Conservation (phyloP, 2,797 vertebrate genomes). For the Crypturellus tataupa region DNA sequence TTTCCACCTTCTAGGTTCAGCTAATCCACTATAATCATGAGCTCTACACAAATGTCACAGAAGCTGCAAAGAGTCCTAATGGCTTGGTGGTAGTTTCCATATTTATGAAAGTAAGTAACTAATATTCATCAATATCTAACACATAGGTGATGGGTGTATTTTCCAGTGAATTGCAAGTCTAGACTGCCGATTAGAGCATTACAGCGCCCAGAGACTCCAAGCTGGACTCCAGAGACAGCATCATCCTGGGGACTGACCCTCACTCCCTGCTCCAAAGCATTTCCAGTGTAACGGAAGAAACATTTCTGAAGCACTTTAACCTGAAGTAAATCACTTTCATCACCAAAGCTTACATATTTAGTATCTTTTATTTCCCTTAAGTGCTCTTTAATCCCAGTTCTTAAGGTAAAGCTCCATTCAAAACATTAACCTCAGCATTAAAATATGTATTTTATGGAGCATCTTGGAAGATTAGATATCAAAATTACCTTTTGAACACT, state of each 20-base stretch:
- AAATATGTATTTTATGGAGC: not conserved
- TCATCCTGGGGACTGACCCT: not conserved
- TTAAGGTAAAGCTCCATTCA: not conserved
- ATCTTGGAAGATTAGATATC: not conserved
- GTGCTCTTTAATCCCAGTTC: not conserved
- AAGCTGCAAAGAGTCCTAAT: conserved; percentile 98
- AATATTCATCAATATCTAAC: not conserved
- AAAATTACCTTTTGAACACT: not conserved
- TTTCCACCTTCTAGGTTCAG: conserved; percentile 87
- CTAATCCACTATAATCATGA: conserved; percentile 99
- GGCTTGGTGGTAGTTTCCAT: conserved; percentile 98
- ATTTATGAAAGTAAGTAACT: conserved; percentile 97
- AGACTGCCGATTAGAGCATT: not conserved
- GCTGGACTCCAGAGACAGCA: not conserved
- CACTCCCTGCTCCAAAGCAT: not conserved
- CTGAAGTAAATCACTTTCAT: not conserved
- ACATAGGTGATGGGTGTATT: fast-evolving
- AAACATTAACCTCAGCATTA: not conserved
- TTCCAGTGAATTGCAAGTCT: not conserved
- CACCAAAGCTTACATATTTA: not conserved
- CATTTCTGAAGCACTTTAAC: not conserved
- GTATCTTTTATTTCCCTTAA: not conserved
- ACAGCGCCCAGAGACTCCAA: not conserved
- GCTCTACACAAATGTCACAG: conserved; percentile 96
- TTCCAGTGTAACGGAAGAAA: not conserved